Evolutionary conservation across 2,888 invertebrate species (phyloP), one percentile per base, ranked within the genome.

Genomic region (Drosophila acutilabella): DNA sequence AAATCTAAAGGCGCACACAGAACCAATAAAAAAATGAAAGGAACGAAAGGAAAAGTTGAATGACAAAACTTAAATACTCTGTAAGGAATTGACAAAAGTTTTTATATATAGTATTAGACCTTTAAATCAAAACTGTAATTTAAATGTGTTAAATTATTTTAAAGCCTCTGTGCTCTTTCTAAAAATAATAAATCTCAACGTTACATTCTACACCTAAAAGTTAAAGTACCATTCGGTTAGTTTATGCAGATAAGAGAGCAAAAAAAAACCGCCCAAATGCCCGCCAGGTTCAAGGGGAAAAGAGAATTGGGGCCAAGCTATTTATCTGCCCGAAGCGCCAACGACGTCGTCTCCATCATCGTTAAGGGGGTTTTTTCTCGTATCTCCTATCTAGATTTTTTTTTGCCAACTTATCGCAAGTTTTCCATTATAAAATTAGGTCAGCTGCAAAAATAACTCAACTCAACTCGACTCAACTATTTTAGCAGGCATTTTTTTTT

Each of bases 351-450:
- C 77, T 82, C 53, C 54, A 64, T 71, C 74, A 68, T 61, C 56
- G 44, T 71, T 41, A 50, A 26, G 47, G 64, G 56, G 45, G 10
- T 44, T 36, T 36, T 36, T 52, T 53, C 53, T 44, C 59, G 53
- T 62, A 51, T 62, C 65, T 57, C 42, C 44, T 47, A 48, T 66
- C 30, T 45, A 47, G 64, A 71, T 75, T 52, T 59, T 71, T 64
- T 74, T 74, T 48, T 71, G 62, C 72, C 75, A 82, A 85, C 88
- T 87, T 87, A 87, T 83, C 81, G 88, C 88, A 84, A 88, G 88
- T 90, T 87, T 89, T 85, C 89, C 88, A 89, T 89, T 90, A 90
- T 85, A 90, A 90, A 90, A 90, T 90, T 90, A 77, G 90, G 90
- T 90, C 90, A 90, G 86, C 88, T 89, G 89, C 85, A 87, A 86